Evolutionary conservation across 2,888 invertebrate species (phyloP), one percentile per base, ranked within the genome.

Genomic region (Lepeophtheirus nordmannii): DNA sequence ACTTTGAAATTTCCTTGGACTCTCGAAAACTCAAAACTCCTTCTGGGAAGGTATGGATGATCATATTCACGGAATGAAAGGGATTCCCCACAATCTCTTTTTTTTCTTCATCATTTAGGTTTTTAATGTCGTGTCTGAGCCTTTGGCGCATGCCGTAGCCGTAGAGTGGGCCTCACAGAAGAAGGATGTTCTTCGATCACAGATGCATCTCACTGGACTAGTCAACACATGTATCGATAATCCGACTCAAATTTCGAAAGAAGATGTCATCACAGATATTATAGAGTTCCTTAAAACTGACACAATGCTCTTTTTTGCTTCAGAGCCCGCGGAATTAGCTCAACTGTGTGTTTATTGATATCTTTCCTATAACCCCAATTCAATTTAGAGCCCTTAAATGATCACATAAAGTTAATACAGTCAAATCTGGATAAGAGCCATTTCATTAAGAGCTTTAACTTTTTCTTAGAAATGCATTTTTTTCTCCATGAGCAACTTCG

Each of bases 161-260:
- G 83, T 86, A 38, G 98, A 98, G 80, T 98, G 97, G 90, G 86
- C 89, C 72, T 79, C 85, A 9, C 96, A 97, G 75, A 82, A 82
- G 69, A 83, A 87, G 37, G 78, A 78, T 65, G 86, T 97, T 69
- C 76, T 85, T 68, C 84, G 82, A 71, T 83, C 85, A 61, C 81
- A 81, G 53, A 96, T 96, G 94, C 92, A 94, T 77, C 77, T 96
- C 57, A 63, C 40, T 38, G 85, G 89, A 1, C 77, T 98, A 40
- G 87, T 89, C 72, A 93, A 89, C 73, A 93, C 92, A 23, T 85
- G 86, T 38, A 77, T 91, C 68, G 98, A 98, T 74, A 97, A 97
- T 79, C 96, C 96, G 9, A 85, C 86, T 70, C 83, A 85, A 71
- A 79, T 85, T 68, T 84, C 82, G 3, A 83, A 85, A 74, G 80